Base-by-base conservation (phyloP, 2,888 invertebrate species). In the Xylota segnis region DNA sequence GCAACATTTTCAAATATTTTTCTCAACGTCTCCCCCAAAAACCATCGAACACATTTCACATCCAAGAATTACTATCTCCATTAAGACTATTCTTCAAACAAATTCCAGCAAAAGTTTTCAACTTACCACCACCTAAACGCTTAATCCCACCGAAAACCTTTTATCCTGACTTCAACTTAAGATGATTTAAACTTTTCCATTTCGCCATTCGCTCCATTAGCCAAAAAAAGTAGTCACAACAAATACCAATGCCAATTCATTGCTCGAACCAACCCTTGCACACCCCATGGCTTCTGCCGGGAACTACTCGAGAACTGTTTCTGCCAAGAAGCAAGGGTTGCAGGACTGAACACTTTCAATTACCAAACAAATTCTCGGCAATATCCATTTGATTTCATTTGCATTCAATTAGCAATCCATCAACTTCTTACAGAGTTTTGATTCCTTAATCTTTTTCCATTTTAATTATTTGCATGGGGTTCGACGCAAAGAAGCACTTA, bases 351-450 rank as follows among this genome's bases (percentile, higher is more conserved):
- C 65, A 40, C 71, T 47, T 63, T 45, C 70, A 56, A 83, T 68
- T 74, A 71, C 58, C 2, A 83, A 75, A 50, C 61, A 72, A 70
- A 72, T 54, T 72, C 75, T 32, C 32, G 12, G 58, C 71, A 77
- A 86, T 82, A 86, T 86, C 76, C 81, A 86, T 86, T 86, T 86
- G 87, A 89, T 89, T 89, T 89, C 89, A 89, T 88, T 89, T 89
- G 89, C 88, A 89, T 89, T 89, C 88, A 89, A 89, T 89, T 89
- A 88, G 88, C 88, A 89, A 89, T 89, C 89, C 89, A 89, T 89
- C 89, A 89, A 89, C 88, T 88, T 88, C 87, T 87, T 88, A 88
- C 77, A 63, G 77, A 70, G 72, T 72, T 77, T 72, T 82, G 86
- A 86, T 86, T 86, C 76, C 82, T 76, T 82, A 86, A 86, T 82